Conservation (phyloP, 2,888 invertebrate species). For the Acanthopleura granulata region DNA sequence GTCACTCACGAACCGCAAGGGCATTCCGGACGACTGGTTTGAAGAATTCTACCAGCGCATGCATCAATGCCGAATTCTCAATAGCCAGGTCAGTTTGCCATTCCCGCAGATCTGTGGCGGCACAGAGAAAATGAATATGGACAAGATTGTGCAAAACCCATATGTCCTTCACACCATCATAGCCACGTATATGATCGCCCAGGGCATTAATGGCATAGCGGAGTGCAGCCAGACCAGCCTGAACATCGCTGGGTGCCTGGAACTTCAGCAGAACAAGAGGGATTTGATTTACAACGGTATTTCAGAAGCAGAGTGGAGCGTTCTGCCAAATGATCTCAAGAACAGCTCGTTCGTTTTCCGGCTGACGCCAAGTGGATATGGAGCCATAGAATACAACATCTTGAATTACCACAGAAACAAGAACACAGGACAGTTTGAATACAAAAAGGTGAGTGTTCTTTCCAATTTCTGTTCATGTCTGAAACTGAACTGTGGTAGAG, state of each 20-base stretch:
- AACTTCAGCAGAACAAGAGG: conserved; percentile 50
- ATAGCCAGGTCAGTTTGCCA: conserved; percentile 49
- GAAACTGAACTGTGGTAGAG: no score
- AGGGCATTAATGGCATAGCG: conserved; percentile 60
- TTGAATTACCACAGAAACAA: conserved; percentile 58
- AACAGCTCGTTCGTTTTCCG: conserved; percentile 64
- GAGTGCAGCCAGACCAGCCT: conserved; percentile 36
- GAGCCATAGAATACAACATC: conserved; percentile 68
- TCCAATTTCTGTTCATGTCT: no score
- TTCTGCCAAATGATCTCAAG: conserved; percentile 50
- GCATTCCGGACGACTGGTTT: conserved; percentile 70
- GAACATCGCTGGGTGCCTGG: conserved; percentile 31
- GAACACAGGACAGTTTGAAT: conserved; percentile 39
- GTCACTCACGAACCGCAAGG: conserved; percentile 57
- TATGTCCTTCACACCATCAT: conserved; percentile 66
- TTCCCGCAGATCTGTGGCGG: conserved; percentile 56
- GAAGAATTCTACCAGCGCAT: conserved; percentile 68
- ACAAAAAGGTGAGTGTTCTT: conserved; percentile 39
- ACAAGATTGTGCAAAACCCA: conserved; percentile 57
- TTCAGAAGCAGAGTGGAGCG: conserved; percentile 44
- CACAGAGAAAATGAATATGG: conserved; percentile 51
- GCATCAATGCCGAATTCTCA: conserved; percentile 62
- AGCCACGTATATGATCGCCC: conserved; percentile 63
- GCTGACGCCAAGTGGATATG: conserved; percentile 67
- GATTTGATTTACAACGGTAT: conserved; percentile 55